Base-by-base conservation (phyloP, 1,140 invertebrate species). In the Chymomyza costata region DNA sequence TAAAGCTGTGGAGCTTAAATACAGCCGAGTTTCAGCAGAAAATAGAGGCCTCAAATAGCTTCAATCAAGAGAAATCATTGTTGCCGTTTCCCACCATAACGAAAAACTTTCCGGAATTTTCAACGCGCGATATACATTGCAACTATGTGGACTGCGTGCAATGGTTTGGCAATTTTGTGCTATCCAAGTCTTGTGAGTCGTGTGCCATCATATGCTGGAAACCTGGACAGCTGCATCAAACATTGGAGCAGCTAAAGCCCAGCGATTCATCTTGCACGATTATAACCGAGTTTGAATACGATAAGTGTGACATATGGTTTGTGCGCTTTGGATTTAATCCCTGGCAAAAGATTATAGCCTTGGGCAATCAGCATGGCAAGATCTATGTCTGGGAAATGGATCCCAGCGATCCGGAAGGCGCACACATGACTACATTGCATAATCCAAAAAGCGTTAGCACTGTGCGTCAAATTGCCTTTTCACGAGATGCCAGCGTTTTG, bases 81-180 rank as follows among this genome's bases (percentile, higher is more conserved):
- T 89, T 94, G 52, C 94, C 96, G 0, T 98, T 98, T 86, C 92
- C 94, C 69, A 95, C 95, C 0, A 87, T 96, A 18, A 93, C 95
- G 48, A 93, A 97, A 82, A 95, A 99, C 87, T 99, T 98, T 86
- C 97, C 97, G 0, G 94, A 97, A 81, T 99, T 98, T 82, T 97
- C 96, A 0, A 99, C 97, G 0, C 87, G 97, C 54, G 97, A 99
- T 84, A 97, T 99, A 54, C 97, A 99, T 84, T 89, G 95, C 54
- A 99, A 99, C 87, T 99, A 99, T 87, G 97, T 99, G 3, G 97
- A 99, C 83, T 99, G 97, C 87, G 96, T 98, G 0, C 90, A 94
- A 60, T 99, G 97, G 96, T 92, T 97, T 73, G 97, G 97, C 0
- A 94, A 97, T 86, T 95, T 98, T 85, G 92, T 99, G 39, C 87